phyloP scores from a whole-genome alignment of 1,140 invertebrate species.

The Drosophila kohkoa region DNA sequence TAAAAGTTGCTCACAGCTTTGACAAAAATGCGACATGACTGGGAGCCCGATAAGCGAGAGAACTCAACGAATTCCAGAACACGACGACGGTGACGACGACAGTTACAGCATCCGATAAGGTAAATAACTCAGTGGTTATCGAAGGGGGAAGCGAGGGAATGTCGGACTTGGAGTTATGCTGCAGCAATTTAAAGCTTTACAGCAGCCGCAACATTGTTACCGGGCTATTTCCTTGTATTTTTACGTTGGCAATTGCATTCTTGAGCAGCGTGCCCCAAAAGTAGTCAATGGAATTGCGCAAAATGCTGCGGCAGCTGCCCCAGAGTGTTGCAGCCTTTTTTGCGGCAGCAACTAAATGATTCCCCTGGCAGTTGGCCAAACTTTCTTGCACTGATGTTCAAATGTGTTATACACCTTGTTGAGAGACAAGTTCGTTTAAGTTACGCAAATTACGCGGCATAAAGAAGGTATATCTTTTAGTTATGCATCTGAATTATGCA shows the following conservation, averaged over 20 bases:
- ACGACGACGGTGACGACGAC: slow-evolving; percentile 40
- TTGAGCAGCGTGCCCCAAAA: slow-evolving; percentile 34
- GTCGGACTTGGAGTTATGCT: slow-evolving; percentile 16
- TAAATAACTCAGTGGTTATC: slow-evolving; percentile 5
- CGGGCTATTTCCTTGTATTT: slow-evolving; percentile 7
- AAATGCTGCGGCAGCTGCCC: slow-evolving; percentile 50
- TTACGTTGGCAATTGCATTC: slow-evolving; percentile 42
- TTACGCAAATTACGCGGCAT: not conserved
- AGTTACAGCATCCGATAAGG: slow-evolving; percentile 45
- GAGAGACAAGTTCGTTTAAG: slow-evolving; percentile 16
- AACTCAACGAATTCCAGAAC: slow-evolving; percentile 51
- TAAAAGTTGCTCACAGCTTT: slow-evolving; percentile 53
- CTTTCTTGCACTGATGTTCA: slow-evolving; percentile 6
- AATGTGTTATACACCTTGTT: slow-evolving; percentile 5
- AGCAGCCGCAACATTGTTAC: slow-evolving; percentile 37
- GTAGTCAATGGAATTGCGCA: slow-evolving; percentile 62
- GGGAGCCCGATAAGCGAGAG: slow-evolving; percentile 60
- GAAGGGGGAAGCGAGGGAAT: not conserved
- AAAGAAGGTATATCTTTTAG: not conserved
- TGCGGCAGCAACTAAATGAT: slow-evolving; percentile 18
- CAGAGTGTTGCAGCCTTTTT: slow-evolving; percentile 54
- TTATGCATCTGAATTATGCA: too few species aligned
- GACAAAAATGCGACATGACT: slow-evolving; percentile 54
- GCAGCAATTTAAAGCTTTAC: slow-evolving; percentile 45
- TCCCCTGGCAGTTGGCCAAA: slow-evolving; percentile 40